Conservation (phyloP, 1,140 invertebrate species). For the Drepana arcuata region DNA sequence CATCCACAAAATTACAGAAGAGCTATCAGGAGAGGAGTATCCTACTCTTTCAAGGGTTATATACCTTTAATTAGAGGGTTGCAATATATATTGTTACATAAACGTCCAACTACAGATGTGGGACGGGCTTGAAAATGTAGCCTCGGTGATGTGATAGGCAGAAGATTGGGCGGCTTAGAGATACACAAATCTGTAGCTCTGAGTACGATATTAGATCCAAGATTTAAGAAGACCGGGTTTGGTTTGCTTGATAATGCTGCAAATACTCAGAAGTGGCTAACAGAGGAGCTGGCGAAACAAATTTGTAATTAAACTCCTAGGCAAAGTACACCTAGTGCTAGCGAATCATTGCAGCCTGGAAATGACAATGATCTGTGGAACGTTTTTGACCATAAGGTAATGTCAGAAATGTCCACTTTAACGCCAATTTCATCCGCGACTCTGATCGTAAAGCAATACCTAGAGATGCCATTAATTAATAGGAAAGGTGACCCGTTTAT, state of each 20-base stretch:
- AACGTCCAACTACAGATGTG: background rate
- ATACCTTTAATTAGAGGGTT: background rate
- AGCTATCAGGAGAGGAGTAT: background rate
- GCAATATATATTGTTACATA: background rate
- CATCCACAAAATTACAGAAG: background rate
- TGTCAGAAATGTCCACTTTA: background rate
- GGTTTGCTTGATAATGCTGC: background rate
- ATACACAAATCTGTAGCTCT: background rate
- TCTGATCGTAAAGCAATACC: background rate
- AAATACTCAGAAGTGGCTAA: background rate
- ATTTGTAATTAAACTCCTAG: background rate
- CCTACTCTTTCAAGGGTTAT: background rate
- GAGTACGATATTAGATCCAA: background rate
- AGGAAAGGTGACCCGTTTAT: background rate
- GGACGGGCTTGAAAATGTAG: background rate
- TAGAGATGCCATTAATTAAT: background rate
- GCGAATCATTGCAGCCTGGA: background rate
- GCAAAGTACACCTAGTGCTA: background rate
- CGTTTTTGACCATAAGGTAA: background rate
- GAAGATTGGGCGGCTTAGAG: background rate
- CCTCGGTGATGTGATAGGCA: background rate
- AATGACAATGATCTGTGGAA: background rate
- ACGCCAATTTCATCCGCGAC: background rate
- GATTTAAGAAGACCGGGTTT: background rate
- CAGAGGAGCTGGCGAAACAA: background rate